Base-by-base conservation (phyloP, 2,888 invertebrate genomes). In the Drosophila meridiana region DNA sequence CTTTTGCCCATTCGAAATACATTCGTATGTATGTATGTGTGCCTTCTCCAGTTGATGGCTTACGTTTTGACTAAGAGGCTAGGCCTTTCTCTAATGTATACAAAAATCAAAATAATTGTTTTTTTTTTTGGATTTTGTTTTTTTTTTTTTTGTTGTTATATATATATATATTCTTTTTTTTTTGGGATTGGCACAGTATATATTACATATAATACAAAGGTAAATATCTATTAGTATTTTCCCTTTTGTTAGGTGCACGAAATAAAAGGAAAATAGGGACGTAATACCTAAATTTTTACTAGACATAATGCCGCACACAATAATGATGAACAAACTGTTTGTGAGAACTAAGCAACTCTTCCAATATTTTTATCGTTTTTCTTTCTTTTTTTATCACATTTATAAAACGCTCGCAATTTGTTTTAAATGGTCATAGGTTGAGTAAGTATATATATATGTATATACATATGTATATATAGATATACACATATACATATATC, bases 161-260 rank as follows among this genome's bases (percentile, higher is more conserved):
- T 20, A 20, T 20, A 20, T 20, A 20, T 20, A 20, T 20, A 20
- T 20, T 20, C 1, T n/a, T 13, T 40, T 42, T 30, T 20, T 43
- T 30, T 63, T 71, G 73, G 82, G 69, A 87, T 84, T 84, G 83
- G 89, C 83, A 84, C 83, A 82, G 87, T 55, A 28, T 84, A 84
- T 89, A 76, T 89, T 83, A 83, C 87, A 89, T 84, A 89, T 83
- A 79, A 89, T 89, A 89, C 83, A 88, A 83, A 73, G 83, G 80
- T 58, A 52, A 52, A 52, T 65, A 61, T 62, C 52, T 52, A 40
- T 60, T 64, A 48, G 42, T 52, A 52, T 30, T 20, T 69, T 56
- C 47, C 28, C 30, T 69, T 45, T 36, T 34, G 9, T 56, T 50
- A 63, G 80, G 80, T 78, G 80, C 78, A 78, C 58, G 69, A 66